Conservation (phyloP, 37 sponge, comb jelly and placozoan species). For the Oscarella lobularis region DNA sequence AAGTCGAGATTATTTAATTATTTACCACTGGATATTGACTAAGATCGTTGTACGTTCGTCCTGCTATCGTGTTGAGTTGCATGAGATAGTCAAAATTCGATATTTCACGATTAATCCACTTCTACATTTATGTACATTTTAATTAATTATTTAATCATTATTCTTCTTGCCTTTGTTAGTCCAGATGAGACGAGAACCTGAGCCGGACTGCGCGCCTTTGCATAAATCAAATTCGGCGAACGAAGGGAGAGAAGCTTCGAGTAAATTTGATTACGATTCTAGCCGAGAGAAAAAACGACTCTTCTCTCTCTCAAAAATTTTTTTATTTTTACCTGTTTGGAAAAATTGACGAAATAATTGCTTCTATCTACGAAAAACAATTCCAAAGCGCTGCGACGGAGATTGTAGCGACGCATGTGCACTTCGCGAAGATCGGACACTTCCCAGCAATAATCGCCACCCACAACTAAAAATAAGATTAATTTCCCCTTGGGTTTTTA, state of each 20-base stretch:
- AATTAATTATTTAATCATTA: neutral
- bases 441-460: slow-evolving; percentile 27
- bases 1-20: no score
- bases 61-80: slow-evolving; percentile 91
- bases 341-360: slow-evolving; percentile 90
- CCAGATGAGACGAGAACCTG: slow-evolving; percentile 39
- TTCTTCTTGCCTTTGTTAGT: slow-evolving; percentile 30
- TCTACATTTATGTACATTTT: slow-evolving; percentile 6
- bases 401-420: slow-evolving; percentile 81
- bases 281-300: neutral
- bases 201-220: slow-evolving; percentile 37
- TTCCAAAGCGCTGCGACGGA: slow-evolving; percentile 74
- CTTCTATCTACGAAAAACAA: slow-evolving; percentile 88
- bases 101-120: slow-evolving; percentile 77
- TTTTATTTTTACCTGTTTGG: slow-evolving; percentile 24
- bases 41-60: slow-evolving; percentile 93
- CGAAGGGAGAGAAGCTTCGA: slow-evolving; percentile 40
- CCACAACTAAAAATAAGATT: slow-evolving; percentile 1
- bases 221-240: slow-evolving; percentile 65
- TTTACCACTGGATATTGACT: slow-evolving; percentile 93
- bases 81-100: slow-evolving; percentile 95
- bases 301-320: neutral
- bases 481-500: neutral
- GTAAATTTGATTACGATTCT: slow-evolving; percentile 42
- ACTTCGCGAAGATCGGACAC: slow-evolving; percentile 71